Percentiles rank a stretch among this genome's conserved stretches.
phyloP scores from a whole-genome alignment of 2,888 invertebrate genomes.

The Drosophila fungiperda region DNA sequence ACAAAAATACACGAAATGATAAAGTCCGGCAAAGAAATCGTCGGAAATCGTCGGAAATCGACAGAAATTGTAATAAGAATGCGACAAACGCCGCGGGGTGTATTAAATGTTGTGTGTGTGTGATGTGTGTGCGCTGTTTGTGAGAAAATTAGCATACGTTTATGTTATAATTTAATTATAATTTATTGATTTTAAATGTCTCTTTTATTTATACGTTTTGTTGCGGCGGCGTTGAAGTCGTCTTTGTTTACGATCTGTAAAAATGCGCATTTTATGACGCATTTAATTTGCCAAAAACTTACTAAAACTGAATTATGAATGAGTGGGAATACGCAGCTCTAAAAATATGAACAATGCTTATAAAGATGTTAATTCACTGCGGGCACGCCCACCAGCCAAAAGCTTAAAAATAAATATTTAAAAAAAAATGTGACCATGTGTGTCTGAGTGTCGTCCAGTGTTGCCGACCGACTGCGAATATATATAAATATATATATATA shows the following conservation, averaged over 20 bases:
- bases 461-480: slow-evolving; percentile 54
- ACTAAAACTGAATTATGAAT: slow-evolving; percentile 38
- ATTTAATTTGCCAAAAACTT: slow-evolving; percentile 68
- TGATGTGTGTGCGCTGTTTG: slow-evolving; percentile 12
- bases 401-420: background rate
- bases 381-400: slow-evolving; percentile 22
- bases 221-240: slow-evolving; percentile 79
- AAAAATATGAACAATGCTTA: slow-evolving; percentile 6
- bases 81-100: slow-evolving; percentile 69
- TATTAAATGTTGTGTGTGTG: slow-evolving; percentile 17
- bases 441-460: slow-evolving; percentile 26
- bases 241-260: slow-evolving; percentile 81
- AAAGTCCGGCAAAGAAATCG: slow-evolving; percentile 56
- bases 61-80: slow-evolving; percentile 54
- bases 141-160: slow-evolving; percentile 80
- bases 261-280: slow-evolving; percentile 68
- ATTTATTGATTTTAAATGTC: slow-evolving; percentile 80
- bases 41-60: slow-evolving; percentile 46
- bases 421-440: slow-evolving; percentile 49
- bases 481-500: slow-evolving; percentile 64
- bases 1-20: slow-evolving; percentile 39
- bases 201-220: slow-evolving; percentile 49
- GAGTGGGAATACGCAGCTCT: slow-evolving; percentile 29
- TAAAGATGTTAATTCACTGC: slow-evolving; percentile 27
- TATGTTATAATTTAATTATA: slow-evolving; percentile 83